These are phyloP conservation scores for Stigmatopora argus DNA, from an alignment of 2,113 vertebrate species.

Conservation along the genomic window DNA sequence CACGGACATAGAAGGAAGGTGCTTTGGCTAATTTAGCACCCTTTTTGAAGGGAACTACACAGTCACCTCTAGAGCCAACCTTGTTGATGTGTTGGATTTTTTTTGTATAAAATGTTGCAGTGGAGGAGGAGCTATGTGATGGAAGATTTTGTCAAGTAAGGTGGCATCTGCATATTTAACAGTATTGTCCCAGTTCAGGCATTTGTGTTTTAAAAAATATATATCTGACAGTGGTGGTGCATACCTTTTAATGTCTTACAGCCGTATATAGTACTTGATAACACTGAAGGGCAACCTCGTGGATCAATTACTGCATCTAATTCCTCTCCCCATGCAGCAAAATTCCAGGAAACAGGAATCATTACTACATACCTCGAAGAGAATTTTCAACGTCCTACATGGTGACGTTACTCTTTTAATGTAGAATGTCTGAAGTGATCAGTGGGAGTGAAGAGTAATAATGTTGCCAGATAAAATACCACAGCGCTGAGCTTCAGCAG, in stretches of 20 bases:
- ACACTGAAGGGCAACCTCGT: neutral
- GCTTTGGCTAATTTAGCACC: too few relatives aligned
- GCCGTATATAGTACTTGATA: neutral
- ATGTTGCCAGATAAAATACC: neutral
- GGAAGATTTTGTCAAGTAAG: too few relatives aligned
- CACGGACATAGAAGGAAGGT: too few relatives aligned
- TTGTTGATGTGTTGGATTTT: too few relatives aligned
- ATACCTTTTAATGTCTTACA: neutral
- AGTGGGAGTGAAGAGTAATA: constrained; percentile 6
- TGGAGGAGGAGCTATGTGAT: too few relatives aligned
- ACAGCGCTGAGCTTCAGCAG: neutral
- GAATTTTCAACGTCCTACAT: neutral
- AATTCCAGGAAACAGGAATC: neutral
- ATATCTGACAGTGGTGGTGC: too few relatives aligned
- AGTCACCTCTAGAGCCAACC: too few relatives aligned
- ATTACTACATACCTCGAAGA: neutral
- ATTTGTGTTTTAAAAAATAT: too few relatives aligned
- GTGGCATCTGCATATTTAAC: too few relatives aligned
- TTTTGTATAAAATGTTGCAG: too few relatives aligned
- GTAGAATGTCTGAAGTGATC: neutral
- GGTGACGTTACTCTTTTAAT: neutral
- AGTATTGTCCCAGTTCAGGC: too few relatives aligned
- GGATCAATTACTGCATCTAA: neutral
- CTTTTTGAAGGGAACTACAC: too few relatives aligned
- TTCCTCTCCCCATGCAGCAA: neutral